Base-by-base conservation (phyloP, 2,797 vertebrate genomes). In the Sciaenops ocellatus region DNA sequence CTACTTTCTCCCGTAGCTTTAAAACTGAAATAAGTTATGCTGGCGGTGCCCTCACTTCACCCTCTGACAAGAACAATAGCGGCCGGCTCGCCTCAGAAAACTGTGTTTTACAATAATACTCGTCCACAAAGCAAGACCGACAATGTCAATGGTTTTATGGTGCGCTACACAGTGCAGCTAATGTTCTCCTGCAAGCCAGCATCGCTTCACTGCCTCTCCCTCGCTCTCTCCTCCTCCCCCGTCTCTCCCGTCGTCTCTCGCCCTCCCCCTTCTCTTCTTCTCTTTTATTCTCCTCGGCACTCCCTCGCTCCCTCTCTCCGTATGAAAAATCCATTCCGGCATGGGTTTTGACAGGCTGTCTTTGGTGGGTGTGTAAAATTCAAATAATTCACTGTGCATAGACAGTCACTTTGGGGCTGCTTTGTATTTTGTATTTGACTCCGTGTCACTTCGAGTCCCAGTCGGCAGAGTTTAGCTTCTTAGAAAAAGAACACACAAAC, bases 341-440 rank as follows among this genome's bases (percentile, higher is more conserved):
- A 89, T 86, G 78, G 42, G 57, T 88, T 87, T 74, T 89, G 88
- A 89, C 90, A 91, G 88, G 62, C 76, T 83, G 90, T 91, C 87
- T 89, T 85, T 84, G 88, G 79, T 80, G 86, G 88, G 81, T 76
- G 88, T 91, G 85, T 91, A 74, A 80, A 84, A 88, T 87, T 85
- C 87, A 64, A 87, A 90, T 89, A 84, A 84, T 91, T 87, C 83
- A 78, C 79, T 73, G 76, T 73, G 84, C 83, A 63, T 55, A 85
- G 82, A 82, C 83, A 78, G 80, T 83, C 86, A 84, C 83, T 80
- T 66, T 80, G 79, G 79, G 71, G 69, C 71, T 63, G 83, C 79
- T 85, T 88, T 85, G 73, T 80, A 5, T 86, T 83, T 84, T 16
- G 26, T 83, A 54, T 84, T 84, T 85, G 83, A 82, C 80, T 85